These are phyloP conservation scores for Plebejus melissa DNA, from an alignment of 2,888 invertebrate species.

Conservation along the genomic window DNA sequence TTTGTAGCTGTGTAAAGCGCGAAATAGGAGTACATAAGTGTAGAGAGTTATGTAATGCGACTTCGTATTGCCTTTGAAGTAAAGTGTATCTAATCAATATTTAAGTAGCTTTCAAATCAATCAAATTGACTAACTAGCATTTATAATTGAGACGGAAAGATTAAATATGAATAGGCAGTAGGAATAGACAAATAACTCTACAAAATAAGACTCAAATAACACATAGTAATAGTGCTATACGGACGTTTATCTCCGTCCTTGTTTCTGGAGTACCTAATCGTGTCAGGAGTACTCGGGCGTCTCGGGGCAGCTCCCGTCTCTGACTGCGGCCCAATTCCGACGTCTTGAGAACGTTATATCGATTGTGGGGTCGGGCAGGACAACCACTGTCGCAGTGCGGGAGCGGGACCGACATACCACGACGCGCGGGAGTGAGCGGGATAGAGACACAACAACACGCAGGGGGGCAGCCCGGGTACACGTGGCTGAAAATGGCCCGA, in stretches of 20 bases:
- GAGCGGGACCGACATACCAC: constrained; percentile 44
- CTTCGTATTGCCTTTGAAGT: background rate
- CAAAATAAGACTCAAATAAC: background rate
- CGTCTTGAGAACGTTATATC: constrained; percentile 40
- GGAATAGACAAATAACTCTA: no score
- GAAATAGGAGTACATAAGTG: background rate
- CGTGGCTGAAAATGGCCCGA: constrained; percentile 33
- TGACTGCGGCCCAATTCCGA: constrained; percentile 17
- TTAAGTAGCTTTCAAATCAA: background rate
- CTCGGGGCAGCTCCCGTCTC: background rate
- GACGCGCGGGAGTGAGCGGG: background rate
- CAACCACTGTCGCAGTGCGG: constrained; percentile 71
- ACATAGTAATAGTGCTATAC: background rate
- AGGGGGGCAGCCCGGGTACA: constrained; percentile 39
- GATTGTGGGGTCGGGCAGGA: constrained; percentile 48
- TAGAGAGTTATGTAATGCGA: background rate
- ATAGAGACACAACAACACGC: constrained; percentile 39
- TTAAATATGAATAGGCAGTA: no score
- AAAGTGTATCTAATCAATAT: background rate
- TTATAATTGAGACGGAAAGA: no score
- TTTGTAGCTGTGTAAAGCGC: background rate
- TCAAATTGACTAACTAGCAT: no score
- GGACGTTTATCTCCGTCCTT: background rate
- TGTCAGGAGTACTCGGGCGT: background rate
- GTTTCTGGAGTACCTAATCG: background rate